These are phyloP conservation scores for Trichonephila clavipes DNA, from an alignment of 1,140 invertebrate species.

Conservation along the genomic window DNA sequence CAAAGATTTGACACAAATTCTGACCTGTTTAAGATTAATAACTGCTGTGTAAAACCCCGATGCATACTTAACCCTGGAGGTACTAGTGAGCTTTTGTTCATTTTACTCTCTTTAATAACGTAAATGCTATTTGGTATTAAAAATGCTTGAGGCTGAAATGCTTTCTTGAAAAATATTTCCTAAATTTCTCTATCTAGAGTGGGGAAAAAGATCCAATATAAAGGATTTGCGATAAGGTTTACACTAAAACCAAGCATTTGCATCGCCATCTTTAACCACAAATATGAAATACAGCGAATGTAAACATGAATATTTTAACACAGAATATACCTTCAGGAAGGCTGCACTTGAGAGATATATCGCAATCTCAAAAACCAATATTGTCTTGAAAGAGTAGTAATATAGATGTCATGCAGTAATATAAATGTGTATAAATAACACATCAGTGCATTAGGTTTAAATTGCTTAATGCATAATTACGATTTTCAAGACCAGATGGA, in stretches of 20 bases:
- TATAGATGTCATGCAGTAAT: no score
- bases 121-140: slow-evolving; percentile 62
- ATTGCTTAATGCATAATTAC: no score
- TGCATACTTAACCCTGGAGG: neutral
- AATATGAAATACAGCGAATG: neutral
- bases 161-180: slow-evolving; percentile 43
- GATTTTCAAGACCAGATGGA: no score
- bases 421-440: no score
- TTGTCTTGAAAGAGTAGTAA: no score
- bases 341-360: no score
- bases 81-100: slow-evolving; percentile 21
- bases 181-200: slow-evolving; percentile 40
- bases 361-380: no score
- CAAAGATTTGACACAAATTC: slow-evolving; percentile 40
- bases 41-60: slow-evolving; percentile 12
- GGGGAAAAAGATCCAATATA: neutral
- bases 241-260: neutral
- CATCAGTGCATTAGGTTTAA: no score
- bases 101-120: slow-evolving; percentile 66
- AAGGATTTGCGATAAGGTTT: neutral
- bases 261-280: slow-evolving; percentile 46
- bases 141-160: slow-evolving; percentile 55
- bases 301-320: no score
- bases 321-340: no score
- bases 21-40: slow-evolving; percentile 62